Base-by-base conservation (phyloP, 2,888 invertebrate genomes). In the Leptinotarsa haldemani region DNA sequence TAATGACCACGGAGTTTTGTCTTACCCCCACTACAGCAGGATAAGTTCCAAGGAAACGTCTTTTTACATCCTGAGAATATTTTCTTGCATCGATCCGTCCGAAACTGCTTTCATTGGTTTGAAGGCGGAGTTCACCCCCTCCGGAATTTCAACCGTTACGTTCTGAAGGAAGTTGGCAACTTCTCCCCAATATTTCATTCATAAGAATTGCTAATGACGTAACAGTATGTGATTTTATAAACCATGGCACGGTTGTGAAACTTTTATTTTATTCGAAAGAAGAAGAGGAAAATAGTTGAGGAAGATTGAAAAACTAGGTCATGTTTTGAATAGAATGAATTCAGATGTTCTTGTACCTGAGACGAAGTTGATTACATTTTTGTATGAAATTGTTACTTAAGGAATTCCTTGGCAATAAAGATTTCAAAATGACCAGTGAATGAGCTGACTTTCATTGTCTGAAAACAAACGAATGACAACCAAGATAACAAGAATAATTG, bases 51-150 rank as follows among this genome's bases (percentile, higher is more conserved):
- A 86, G 85, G 84, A 84, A 87, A 86, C 87, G 87, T 88, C 88
- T 88, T 88, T 88, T 87, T 88, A 86, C 85, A 81, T 85, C 86
- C 88, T 87, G 85, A 88, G 88, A 87, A 85, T 81, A 84, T 87
- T 88, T 88, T 88, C 88, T 88, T 88, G 86, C 84, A 87, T 87
- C 85, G 88, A 88, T 87, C 86, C 82, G 63, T 80, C 73, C 70
- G 78, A 78, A 79, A 80, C 77, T 74, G 75, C 79, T 83, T 79
- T 81, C 82, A 88, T 88, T 88, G 88, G 88, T 82, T 80, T 79
- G 81, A 82, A 84, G 88, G 88, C 87, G 87, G 86, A 84, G 86
- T 82, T 78, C 79, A 77, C 80, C 84, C 86, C 85, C 85, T 79
- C 82, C 83, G 78, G 77, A 71, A 71, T 80, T 75, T 80, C 80